phyloP scores from a whole-genome alignment of 2,888 invertebrate genomes.

The Athetis lepigone region DNA sequence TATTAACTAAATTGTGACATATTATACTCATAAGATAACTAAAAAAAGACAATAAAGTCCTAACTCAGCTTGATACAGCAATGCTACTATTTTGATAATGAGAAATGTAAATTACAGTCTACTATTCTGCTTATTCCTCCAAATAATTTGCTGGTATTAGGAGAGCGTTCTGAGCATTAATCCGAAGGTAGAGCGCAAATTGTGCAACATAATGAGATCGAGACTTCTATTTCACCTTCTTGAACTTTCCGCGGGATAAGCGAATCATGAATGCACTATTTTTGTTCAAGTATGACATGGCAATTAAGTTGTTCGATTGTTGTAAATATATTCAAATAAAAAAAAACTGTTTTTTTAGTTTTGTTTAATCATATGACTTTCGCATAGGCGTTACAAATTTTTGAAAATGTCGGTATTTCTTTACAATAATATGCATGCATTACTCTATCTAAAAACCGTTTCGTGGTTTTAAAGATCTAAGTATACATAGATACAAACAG shows the following conservation, averaged over 20 bases:
- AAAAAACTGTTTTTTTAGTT: too few relatives aligned
- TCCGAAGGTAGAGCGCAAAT: constrained; percentile 51
- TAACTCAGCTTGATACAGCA: constrained; percentile 5
- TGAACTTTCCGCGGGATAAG: constrained; percentile 31
- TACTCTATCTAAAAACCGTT: too few relatives aligned
- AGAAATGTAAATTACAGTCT: constrained; percentile 35
- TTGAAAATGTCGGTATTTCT: too few relatives aligned
- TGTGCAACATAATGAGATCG: constrained; percentile 63
- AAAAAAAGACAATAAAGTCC: constrained; percentile 5
- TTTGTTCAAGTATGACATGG: neutral
- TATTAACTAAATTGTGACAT: too few relatives aligned
- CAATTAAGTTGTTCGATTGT: constrained; percentile 1
- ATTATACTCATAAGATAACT: too few relatives aligned
- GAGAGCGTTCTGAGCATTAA: constrained; percentile 46
- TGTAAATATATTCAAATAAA: too few relatives aligned
- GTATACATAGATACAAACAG: too few relatives aligned
- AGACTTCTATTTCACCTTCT: constrained; percentile 52
- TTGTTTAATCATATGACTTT: too few relatives aligned
- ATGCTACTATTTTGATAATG: constrained; percentile 9
- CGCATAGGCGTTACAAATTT: too few relatives aligned
- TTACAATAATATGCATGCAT: too few relatives aligned
- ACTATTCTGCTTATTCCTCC: constrained; percentile 42
- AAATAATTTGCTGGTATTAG: constrained; percentile 51
- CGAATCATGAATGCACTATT: constrained; percentile 23
- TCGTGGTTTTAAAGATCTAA: too few relatives aligned